Base-by-base conservation (phyloP, 2,113 vertebrate species). In the Chiloscyllium plagiosum region DNA sequence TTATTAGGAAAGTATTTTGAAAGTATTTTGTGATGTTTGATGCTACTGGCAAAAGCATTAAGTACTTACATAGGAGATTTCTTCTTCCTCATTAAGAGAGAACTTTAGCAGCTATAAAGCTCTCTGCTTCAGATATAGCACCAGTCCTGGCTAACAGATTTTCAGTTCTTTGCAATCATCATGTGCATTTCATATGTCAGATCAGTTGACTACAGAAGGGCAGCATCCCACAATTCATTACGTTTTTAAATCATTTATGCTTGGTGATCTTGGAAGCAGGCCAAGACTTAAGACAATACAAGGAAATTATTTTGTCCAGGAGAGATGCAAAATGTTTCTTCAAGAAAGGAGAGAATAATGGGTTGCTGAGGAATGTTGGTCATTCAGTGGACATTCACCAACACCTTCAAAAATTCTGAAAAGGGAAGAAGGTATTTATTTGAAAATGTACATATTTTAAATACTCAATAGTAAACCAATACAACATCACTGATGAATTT, bases 361-460 rank as follows among this genome's bases (percentile, higher is more conserved):
- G 15, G 13, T 76, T 95, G n/a, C 70, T 95, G 94, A 95, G 94
- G 94, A 95, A 95, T 95, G 94, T 95, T 95, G 94, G 42, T 72
- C 69, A 95, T 76, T 95, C 72, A 95, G 26, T 95, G 94, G 69
- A 95, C 26, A 72, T 95, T 95, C 69, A 76, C 56, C 56, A 61
- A 10, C 56, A 61, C 12, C 7, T 61, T 95, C 94, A 95, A 5
- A 68, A 68, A 95, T 50, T 95, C 94, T 95, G 69, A 47, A 95
- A 94, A 76, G 26, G 2, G 4, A 95, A 95, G 47, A 72, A 47
- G 26, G 52, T 10, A 29, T 52, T 72, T 95, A 20, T 52, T 50
- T 72, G 26, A 93, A 72, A 72, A 52, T 2, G 2, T 26, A 29
- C 6, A 52, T 26, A 94, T 47, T 78, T 76, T 3, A 95, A 42